Evolutionary conservation across 2,113 vertebrate species (phyloP).

Genomic region (Hippocampus zosterae): DNA sequence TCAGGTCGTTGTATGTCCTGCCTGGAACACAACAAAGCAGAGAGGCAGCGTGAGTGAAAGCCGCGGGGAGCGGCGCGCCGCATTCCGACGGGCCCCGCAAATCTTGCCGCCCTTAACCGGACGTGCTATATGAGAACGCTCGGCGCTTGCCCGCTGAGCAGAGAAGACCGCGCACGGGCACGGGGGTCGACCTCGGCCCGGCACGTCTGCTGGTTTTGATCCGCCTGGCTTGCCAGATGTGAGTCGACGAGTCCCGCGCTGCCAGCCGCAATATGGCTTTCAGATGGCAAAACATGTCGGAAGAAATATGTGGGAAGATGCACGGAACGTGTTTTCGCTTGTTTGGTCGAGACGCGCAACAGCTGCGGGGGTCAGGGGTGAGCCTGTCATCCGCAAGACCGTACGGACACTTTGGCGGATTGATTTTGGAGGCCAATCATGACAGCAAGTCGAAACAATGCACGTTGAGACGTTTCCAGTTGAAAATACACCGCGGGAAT

Average conservation of each 20-base stretch:
- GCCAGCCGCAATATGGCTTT: conserved; percentile 49
- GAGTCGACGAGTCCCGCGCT: conserved; percentile 11
- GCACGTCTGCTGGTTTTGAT: conserved; percentile 13
- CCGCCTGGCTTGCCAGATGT: conserved; percentile 58
- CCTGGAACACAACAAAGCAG: conserved; percentile 71
- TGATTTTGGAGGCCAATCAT: conserved; percentile 31
- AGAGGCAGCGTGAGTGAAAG: conserved; percentile 24
- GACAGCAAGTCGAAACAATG: conserved; percentile 3
- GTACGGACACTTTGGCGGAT: conserved; percentile 9
- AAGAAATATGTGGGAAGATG: conserved; percentile 49
- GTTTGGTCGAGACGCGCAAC: conserved; percentile 45
- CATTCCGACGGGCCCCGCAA: conserved; percentile 52
- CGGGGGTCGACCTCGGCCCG: background rate
- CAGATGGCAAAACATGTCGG: conserved; percentile 56
- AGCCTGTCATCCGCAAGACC: background rate
- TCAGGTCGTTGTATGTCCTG: conserved; percentile 94
- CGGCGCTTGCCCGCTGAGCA: conserved; percentile 24
- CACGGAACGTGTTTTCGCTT: conserved; percentile 24
- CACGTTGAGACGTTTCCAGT: background rate
- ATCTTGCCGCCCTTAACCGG: conserved; percentile 49
- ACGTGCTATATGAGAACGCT: conserved; percentile 36
- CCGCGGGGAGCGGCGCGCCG: conserved; percentile 47
- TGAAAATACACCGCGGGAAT: background rate
- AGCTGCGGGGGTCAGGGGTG: conserved; percentile 33
- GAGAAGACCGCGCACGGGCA: background rate